Evolutionary conservation across 2,888 invertebrate genomes (phyloP).

Genomic region (Epirrhoe tristata): DNA sequence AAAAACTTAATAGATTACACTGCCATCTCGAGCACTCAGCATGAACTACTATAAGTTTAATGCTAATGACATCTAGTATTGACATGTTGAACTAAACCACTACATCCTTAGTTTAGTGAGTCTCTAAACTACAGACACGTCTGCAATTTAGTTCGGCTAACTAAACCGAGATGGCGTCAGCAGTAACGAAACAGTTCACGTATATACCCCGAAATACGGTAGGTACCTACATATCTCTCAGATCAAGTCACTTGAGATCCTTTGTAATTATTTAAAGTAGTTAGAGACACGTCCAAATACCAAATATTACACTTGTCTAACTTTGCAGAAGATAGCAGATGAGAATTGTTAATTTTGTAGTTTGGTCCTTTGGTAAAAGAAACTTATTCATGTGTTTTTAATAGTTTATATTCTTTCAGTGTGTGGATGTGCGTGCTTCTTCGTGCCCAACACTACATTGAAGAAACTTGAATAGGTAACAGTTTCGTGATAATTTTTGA

Average conservation of each 20-base stretch:
- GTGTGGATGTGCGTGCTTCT: conserved; percentile 66
- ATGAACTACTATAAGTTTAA: not conserved
- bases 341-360: too few species aligned
- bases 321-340: too few species aligned
- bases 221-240: too few species aligned
- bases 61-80: not conserved
- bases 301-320: too few species aligned
- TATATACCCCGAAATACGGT: too few species aligned
- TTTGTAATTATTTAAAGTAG: too few species aligned
- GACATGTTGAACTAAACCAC: too few species aligned
- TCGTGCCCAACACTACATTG: conserved; percentile 76
- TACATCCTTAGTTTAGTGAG: too few species aligned
- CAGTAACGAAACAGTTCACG: not conserved
- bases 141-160: not conserved
- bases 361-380: too few species aligned
- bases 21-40: conserved; percentile 1
- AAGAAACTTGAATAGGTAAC: conserved; percentile 73
- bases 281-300: too few species aligned
- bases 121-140: not conserved
- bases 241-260: too few species aligned
- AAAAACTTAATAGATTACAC: not conserved
- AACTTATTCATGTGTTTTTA: too few species aligned
- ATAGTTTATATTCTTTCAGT: conserved; percentile 59
- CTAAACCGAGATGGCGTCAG: not conserved
- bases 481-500: conserved; percentile 32